Evolutionary conservation across 2,888 invertebrate species (phyloP).

Genomic region (Phlogophora meticulosa): DNA sequence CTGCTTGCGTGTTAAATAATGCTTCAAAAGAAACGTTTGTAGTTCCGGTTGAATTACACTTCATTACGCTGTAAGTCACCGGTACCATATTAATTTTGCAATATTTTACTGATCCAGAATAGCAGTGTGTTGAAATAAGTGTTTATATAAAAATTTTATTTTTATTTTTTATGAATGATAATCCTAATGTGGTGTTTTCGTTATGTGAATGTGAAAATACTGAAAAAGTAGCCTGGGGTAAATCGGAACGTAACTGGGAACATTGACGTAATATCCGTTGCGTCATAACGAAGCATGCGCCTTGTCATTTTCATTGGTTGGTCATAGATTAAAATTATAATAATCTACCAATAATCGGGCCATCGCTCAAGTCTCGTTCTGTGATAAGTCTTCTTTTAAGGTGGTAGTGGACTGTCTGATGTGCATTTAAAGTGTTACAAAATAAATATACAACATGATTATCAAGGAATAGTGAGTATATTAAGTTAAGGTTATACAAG

Average conservation of each 20-base stretch:
- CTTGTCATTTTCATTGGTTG: constrained; percentile 90
- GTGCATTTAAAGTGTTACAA: constrained; percentile 87
- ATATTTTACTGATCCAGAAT: neutral
- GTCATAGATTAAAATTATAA: constrained; percentile 88
- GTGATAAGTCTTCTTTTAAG: constrained; percentile 86
- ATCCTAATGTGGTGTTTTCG: neutral
- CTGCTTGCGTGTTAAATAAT: constrained; percentile 22
- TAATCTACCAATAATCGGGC: constrained; percentile 85
- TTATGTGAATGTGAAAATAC: neutral
- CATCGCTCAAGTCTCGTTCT: constrained; percentile 89
- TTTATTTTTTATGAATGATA: accelerated
- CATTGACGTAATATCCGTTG: constrained; percentile 92
- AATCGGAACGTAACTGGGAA: constrained; percentile 63
- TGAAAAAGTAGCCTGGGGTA: neutral
- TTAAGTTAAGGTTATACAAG: constrained; percentile 82
- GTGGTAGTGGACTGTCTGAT: constrained; percentile 90
- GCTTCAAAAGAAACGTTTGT: constrained; percentile 34
- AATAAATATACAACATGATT: constrained; percentile 91
- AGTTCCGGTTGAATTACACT: constrained; percentile 50
- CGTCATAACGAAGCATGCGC: constrained; percentile 92
- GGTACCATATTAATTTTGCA: neutral
- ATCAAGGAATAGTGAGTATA: constrained; percentile 94
- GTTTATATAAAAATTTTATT: neutral
- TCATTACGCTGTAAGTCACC: constrained; percentile 30
- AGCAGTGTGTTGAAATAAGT: neutral